A percentile compares a stretch with the other conserved stretches of the same genome.
These are phyloP conservation scores for Boloria selene DNA, from an alignment of 2,888 invertebrate species.

Conservation along the genomic window DNA sequence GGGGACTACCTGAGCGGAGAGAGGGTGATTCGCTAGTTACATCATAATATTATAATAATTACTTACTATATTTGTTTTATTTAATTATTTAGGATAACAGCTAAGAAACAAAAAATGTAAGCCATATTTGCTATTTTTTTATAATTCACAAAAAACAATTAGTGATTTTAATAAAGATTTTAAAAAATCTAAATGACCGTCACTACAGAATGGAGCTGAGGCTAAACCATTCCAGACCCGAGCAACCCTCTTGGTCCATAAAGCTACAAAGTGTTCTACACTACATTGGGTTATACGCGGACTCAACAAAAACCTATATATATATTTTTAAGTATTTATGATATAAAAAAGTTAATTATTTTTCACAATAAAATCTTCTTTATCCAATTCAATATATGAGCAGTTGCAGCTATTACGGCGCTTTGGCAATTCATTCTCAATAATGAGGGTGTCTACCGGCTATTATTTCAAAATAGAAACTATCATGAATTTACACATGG, in stretches of 20 bases:
- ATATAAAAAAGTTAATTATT: slow-evolving; percentile 58
- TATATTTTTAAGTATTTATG: slow-evolving; percentile 33
- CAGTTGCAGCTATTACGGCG: slow-evolving; percentile 61
- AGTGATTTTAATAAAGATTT: too few species aligned
- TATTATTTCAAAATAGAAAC: slow-evolving; percentile 46
- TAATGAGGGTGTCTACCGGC: slow-evolving; percentile 73
- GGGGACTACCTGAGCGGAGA: too few species aligned
- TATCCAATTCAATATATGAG: slow-evolving; percentile 75
- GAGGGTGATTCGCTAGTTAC: too few species aligned
- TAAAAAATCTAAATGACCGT: too few species aligned
- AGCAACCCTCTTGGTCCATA: background rate
- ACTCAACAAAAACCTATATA: background rate
- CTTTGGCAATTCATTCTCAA: slow-evolving; percentile 74
- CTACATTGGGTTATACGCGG: background rate
- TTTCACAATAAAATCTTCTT: slow-evolving; percentile 74
- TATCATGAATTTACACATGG: slow-evolving; percentile 35
- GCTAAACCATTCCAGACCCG: too few species aligned
- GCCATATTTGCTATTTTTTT: too few species aligned
- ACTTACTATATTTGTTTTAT: too few species aligned
- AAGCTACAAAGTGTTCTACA: background rate
- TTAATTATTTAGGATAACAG: too few species aligned
- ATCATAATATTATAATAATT: too few species aligned
- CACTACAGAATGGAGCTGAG: too few species aligned
- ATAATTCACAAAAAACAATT: too few species aligned
- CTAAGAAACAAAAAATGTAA: too few species aligned